Evolutionary conservation across 2,797 vertebrate species (phyloP), one percentile per base, ranked within the genome.

Genomic region (Myripristis jacobus): DNA sequence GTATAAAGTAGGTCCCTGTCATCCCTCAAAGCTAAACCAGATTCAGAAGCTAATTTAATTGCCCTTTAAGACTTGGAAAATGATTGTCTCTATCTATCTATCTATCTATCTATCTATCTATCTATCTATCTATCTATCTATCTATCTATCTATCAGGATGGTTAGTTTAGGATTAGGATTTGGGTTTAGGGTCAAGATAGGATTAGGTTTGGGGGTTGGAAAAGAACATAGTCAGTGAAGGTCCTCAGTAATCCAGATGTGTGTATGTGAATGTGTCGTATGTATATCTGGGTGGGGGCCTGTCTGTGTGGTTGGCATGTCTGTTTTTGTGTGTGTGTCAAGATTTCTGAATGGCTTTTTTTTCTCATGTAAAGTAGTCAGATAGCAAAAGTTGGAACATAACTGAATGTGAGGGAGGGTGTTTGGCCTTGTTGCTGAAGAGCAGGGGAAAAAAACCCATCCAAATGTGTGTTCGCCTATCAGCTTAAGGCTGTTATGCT

Each of bases 311-410:
- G 29, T 31, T 31, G 8, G 12, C 46, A 19, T 24, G 19, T 36
- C 31, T 38, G 21, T 29, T 6, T 44, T 16, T 61, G 24, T 24
- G 36, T 53, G 5, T 70, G 50, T 53, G 63, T 65, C 41, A 41
- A 66, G 24, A 65, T 85, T 77, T 81, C 56, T 84, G 80, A 84
- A 87, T 79, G 75, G 51, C 18, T 0, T 43, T 80, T 83, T 82
- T 83, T n/a, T n/a, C 77, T 84, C 66, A 80, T 86, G 76, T 81
- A 79, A 89, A 90, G 63, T 70, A 80, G 82, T 66, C 21, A 16
- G 61, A 82, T 38, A 73, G 71, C 77, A 63, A 70, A 79, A 74
- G 78, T 68, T 71, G n/a, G 29, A 55, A 29, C 22, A 22, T 58
- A 13, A 66, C 66, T 80, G 36, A 54, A 18, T 66, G 51, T 58